Base-by-base conservation (phyloP, 2,113 vertebrate genomes). In the Oreotrochilus melanogaster region DNA sequence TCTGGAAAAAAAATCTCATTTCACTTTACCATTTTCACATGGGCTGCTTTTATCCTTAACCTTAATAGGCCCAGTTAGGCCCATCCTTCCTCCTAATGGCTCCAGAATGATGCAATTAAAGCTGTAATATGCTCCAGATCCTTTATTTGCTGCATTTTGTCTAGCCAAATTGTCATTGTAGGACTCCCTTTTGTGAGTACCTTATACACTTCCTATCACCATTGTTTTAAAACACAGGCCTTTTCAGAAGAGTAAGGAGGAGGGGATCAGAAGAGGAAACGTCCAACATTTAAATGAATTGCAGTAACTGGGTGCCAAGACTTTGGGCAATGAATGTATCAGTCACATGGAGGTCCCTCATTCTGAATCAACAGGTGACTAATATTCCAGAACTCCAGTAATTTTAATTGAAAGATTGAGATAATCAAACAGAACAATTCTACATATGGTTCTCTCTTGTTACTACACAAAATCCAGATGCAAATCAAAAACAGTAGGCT, bases 161-260 rank as follows among this genome's bases (percentile, higher is more conserved):
- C 30, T 37, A 50, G 54, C 27, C 25, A 64, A 62, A 83, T 83
- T 57, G 28, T 48, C 60, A 70, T 6, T 74, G 75, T 60, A 48
- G 43, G 43, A 28, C 18, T 74, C 21, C 7, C 23, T 88, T 96
- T 93, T 81, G 60, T 92, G 64, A 62, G 31, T 70, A 57, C 64
- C 8, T 60, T 75, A 88, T 92, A 78, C 54, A 51, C 42, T 92
- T 93, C 75, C 88, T 88, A 80, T 53, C 1, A 3, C 24, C 27
- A 74, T 88, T 92, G 71, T 89, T 93, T 67, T 35, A 80, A 96
- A 94, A 85, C 57, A 80, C 47, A 88, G 56, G 35, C 35, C n/a
- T 75, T 94, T 95, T 80, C 78, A 93, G 71, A 51, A 83, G 51
- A 0, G 0, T 30, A 73, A 62, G 78, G 30, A 87, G 67, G 18